Conservation (phyloP, 2,797 vertebrate genomes). For the Gadopsis bispinosus region DNA sequence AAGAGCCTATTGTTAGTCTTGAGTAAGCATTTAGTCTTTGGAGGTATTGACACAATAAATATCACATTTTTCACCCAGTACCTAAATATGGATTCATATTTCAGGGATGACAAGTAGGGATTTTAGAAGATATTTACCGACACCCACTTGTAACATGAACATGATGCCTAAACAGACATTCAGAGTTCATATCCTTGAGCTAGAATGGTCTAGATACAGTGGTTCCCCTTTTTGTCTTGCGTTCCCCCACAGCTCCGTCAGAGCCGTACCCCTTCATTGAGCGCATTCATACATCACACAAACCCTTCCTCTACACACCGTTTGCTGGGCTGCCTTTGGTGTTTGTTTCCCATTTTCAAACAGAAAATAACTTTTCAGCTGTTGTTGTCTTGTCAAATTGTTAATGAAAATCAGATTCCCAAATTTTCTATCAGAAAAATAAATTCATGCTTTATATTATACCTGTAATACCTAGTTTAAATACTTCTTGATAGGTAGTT, state of each 20-base stretch:
- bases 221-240: neutral
- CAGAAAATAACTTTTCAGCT: neutral
- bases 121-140: slow-evolving; percentile 2
- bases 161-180: neutral
- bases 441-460: neutral
- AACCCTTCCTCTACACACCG: neutral
- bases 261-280: neutral
- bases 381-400: neutral
- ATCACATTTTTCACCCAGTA: neutral
- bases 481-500: neutral
- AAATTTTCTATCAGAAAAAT: neutral
- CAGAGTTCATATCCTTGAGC: neutral
- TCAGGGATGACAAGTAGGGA: neutral
- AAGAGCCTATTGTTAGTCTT: slow-evolving; percentile 2
- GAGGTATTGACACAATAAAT: slow-evolving; percentile 11
- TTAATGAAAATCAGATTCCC: neutral
- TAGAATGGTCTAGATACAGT: neutral
- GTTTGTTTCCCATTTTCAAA: too few species aligned
- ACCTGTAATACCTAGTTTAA: neutral
- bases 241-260: neutral
- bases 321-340: neutral
- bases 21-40: neutral
- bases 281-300: neutral
- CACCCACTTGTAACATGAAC: neutral
- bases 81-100: neutral